phyloP scores from a whole-genome alignment of 2,113 vertebrate species.

The Aix galericulata region DNA sequence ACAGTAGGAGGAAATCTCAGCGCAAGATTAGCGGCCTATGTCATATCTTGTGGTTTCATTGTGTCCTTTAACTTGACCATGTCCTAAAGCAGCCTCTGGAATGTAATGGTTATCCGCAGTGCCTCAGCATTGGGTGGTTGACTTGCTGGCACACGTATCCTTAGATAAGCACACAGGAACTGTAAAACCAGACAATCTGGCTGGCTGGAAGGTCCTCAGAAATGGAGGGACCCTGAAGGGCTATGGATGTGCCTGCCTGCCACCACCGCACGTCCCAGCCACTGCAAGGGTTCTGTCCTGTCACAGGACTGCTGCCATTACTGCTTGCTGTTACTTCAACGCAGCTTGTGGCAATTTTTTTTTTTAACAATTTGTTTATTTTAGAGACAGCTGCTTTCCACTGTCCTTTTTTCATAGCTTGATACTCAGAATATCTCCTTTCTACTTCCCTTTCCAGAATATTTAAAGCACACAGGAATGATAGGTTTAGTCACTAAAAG shows the following conservation, averaged over 20 bases:
- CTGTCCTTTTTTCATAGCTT: not conserved
- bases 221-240: not conserved
- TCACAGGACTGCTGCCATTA: not conserved
- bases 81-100: not conserved
- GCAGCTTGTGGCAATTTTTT: not conserved
- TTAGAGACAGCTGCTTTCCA: not conserved
- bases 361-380: not conserved
- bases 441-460: not conserved
- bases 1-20: not conserved
- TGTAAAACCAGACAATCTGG: not conserved
- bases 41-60: not conserved
- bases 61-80: not conserved
- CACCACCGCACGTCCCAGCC: too few relatives aligned
- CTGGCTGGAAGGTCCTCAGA: not conserved
- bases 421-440: not conserved
- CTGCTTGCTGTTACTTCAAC: not conserved
- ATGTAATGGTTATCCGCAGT: not conserved
- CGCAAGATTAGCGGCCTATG: not conserved
- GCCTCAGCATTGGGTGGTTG: not conserved
- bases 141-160: not conserved
- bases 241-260: not conserved
- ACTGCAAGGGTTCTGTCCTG: fast-evolving
- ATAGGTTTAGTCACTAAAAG: not conserved
- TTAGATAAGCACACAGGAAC: not conserved
- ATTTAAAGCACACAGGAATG: not conserved